Base-by-base conservation (phyloP, 1,140 invertebrate genomes). In the Ectropis grisescens region DNA sequence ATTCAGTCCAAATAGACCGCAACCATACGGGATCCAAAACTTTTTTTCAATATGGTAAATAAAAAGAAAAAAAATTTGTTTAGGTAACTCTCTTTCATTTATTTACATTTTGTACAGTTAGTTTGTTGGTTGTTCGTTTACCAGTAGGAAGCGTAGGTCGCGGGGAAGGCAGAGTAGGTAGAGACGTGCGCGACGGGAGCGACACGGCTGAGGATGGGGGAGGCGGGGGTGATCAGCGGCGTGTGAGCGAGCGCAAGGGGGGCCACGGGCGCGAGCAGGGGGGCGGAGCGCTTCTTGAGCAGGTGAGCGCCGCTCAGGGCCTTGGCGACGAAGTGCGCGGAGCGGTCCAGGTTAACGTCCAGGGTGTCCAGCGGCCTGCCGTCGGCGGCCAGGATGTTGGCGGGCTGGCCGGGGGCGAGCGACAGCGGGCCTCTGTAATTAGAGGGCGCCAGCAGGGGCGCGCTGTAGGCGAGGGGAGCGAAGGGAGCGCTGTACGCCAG, bases 301-400 rank as follows among this genome's bases (percentile, higher is more conserved):
- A 75, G 74, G 9, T 33, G 31, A n/a, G n/a, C 61, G 12, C 39
- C 47, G 11, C 67, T 57, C 10, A 75, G 32, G 33, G 74, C 74
- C 35, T 58, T 59, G n/a, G 75, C 69, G 30, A 72, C 72, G 29
- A 56, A 59, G 45, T 82, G 68, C 16, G 71, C 60, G 32, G 84
- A 68, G 37, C 78, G 58, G 39, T 84, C 83, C 19, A 82, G 57
- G 53, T 82, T 79, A 8, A 82, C 80, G 29, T 66, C 71, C 15
- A 82, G 52, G 2, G 81, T 82, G 34, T 82, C 80, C 9, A 82
- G 41, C 9, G 78, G 76, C 37, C 76, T 75, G 48, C 76, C 75
- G 33, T 82, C 76, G 35, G 58, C 47, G 13, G 65, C 67, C 39
- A 81, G 35, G 33, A 81, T 76, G 37, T 62, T 69, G 33, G 80